These are phyloP conservation scores for Leucophenga montana DNA, from an alignment of 2,888 invertebrate species.

Conservation along the genomic window DNA sequence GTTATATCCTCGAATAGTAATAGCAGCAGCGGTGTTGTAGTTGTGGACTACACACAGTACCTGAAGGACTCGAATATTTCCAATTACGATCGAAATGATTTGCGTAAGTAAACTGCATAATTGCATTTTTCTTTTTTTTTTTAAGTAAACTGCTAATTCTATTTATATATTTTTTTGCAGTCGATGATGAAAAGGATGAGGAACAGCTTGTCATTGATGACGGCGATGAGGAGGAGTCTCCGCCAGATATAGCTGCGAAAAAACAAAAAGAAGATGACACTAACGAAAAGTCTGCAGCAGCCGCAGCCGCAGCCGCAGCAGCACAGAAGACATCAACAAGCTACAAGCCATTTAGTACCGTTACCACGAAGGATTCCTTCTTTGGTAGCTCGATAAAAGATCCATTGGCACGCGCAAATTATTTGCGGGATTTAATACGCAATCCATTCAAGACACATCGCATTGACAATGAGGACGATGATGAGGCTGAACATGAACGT, in stretches of 20 bases:
- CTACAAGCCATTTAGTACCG: neutral
- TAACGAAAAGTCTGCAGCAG: neutral
- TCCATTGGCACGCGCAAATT: constrained; percentile 41
- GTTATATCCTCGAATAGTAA: constrained; percentile 58
- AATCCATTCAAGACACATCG: constrained; percentile 57
- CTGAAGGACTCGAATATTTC: constrained; percentile 71
- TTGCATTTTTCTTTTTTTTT: neutral
- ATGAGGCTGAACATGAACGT: constrained; percentile 30
- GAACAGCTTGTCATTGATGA: constrained; percentile 73
- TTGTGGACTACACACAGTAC: constrained; percentile 72
- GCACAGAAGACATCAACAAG: neutral
- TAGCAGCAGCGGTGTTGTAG: constrained; percentile 63
- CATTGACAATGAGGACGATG: constrained; percentile 31
- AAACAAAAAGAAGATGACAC: constrained; percentile 29
- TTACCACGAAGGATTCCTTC: neutral
- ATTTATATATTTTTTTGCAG: constrained; percentile 51
- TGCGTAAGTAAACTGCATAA: constrained; percentile 60
- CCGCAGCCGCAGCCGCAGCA: neutral
- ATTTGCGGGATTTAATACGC: constrained; percentile 51
- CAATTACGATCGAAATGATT: constrained; percentile 60
- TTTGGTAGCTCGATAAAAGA: constrained; percentile 40
- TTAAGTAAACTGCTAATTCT: neutral
- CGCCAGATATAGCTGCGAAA: constrained; percentile 38
- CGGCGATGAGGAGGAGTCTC: constrained; percentile 51
- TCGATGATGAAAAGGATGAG: constrained; percentile 77